phyloP scores from a whole-genome alignment of 2,113 vertebrate species.

The Carollia perspicillata region DNA sequence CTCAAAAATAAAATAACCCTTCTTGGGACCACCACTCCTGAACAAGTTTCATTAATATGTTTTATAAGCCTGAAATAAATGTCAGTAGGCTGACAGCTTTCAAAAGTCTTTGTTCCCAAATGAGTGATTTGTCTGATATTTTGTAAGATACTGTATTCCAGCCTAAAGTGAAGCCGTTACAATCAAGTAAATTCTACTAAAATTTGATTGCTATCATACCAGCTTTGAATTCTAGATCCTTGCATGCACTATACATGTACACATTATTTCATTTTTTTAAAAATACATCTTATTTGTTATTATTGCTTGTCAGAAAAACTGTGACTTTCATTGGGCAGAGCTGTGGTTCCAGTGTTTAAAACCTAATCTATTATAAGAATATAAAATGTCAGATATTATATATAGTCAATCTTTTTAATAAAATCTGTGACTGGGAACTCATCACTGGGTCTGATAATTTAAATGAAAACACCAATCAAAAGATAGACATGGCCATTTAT shows the following conservation, averaged over 20 bases:
- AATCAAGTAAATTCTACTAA: conserved; percentile 73
- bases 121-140: conserved; percentile 80
- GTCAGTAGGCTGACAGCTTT: conserved; percentile 82
- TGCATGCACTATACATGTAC: neutral
- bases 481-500: neutral
- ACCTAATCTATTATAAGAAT: neutral
- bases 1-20: conserved; percentile 78
- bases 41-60: conserved; percentile 84
- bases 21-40: conserved; percentile 77
- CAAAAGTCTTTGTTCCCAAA: conserved; percentile 81
- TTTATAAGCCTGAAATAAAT: conserved; percentile 84
- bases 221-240: conserved; percentile 58
- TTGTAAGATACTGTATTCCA: conserved; percentile 78
- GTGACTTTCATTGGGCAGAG: conserved; percentile 58
- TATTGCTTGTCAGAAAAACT: conserved; percentile 59
- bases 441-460: neutral
- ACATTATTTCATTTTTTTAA: conserved; percentile 51
- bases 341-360: conserved; percentile 10
- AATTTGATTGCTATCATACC: conserved; percentile 69
- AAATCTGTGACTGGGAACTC: neutral
- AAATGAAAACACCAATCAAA: conserved; percentile 1
- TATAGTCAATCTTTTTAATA: conserved; percentile 17
- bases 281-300: conserved; percentile 49
- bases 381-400: neutral
- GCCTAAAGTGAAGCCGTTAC: conserved; percentile 75